A percentile compares a stretch with the other conserved stretches of the same genome.
Evolutionary conservation across 2,888 invertebrate species (phyloP).

Genomic region (Nezara viridula): DNA sequence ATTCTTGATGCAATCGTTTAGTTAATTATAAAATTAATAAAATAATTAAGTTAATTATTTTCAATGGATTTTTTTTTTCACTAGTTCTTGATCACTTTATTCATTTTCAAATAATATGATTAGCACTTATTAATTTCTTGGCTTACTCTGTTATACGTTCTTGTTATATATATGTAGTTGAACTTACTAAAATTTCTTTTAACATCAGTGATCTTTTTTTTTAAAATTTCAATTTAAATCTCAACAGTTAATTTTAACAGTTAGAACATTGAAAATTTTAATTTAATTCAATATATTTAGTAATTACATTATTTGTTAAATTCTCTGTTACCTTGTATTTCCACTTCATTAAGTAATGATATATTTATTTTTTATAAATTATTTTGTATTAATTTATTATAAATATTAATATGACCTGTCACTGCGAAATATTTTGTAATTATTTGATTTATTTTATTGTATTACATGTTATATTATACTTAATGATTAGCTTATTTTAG

Average conservation of each 20-base stretch:
- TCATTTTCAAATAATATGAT: background rate
- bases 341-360: background rate
- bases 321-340: background rate
- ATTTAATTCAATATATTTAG: background rate
- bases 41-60: background rate
- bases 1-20: conserved; percentile 16
- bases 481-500: background rate
- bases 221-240: background rate
- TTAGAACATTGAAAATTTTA: background rate
- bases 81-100: background rate
- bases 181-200: background rate
- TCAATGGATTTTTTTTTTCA: background rate
- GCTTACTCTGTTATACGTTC: background rate
- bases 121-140: background rate
- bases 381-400: conserved; percentile 35
- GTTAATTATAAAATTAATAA: background rate
- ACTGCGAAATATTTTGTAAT: background rate
- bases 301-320: background rate
- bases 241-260: background rate
- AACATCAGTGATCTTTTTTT: background rate
- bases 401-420: background rate
- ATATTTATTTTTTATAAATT: conserved; percentile 36
- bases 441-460: conserved; percentile 1
- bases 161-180: background rate
- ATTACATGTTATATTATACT: background rate